Evolutionary conservation across 2,888 invertebrate genomes (phyloP).

Genomic region (Eurois occulta): DNA sequence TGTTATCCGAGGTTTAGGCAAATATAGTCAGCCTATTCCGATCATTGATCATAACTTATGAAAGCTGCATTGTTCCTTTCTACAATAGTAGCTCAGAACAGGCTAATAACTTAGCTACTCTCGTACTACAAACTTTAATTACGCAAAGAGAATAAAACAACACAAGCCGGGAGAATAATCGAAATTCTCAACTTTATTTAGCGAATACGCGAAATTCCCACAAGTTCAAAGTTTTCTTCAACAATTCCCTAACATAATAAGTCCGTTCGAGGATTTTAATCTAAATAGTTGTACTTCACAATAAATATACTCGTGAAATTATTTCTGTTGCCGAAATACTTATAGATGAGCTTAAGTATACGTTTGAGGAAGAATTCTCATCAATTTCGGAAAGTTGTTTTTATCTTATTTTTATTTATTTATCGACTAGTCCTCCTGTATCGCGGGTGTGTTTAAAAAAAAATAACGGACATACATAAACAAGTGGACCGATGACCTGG

Average conservation of each 20-base stretch:
- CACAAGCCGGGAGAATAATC: constrained; percentile 50
- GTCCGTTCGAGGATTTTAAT: constrained; percentile 64
- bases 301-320: constrained; percentile 50
- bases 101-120: constrained; percentile 26
- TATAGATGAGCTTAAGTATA: constrained; percentile 5
- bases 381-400: constrained; percentile 15
- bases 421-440: too few species aligned
- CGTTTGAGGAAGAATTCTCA: constrained; percentile 22
- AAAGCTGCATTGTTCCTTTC: constrained; percentile 14
- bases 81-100: constrained; percentile 3
- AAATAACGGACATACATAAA: too few species aligned
- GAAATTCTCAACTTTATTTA: constrained; percentile 61
- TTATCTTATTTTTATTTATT: not conserved
- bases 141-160: constrained; percentile 52
- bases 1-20: too few species aligned
- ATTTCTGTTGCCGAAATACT: constrained; percentile 39
- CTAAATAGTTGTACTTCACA: constrained; percentile 62
- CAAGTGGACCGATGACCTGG: too few species aligned
- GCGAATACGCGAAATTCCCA: constrained; percentile 44
- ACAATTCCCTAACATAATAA: constrained; percentile 63
- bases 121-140: constrained; percentile 44
- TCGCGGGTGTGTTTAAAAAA: too few species aligned
- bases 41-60: constrained; percentile 6
- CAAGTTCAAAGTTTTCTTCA: constrained; percentile 60
- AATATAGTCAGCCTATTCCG: too few species aligned